Base-by-base conservation (phyloP, 2,888 invertebrate genomes). In the Eilema depressum region DNA sequence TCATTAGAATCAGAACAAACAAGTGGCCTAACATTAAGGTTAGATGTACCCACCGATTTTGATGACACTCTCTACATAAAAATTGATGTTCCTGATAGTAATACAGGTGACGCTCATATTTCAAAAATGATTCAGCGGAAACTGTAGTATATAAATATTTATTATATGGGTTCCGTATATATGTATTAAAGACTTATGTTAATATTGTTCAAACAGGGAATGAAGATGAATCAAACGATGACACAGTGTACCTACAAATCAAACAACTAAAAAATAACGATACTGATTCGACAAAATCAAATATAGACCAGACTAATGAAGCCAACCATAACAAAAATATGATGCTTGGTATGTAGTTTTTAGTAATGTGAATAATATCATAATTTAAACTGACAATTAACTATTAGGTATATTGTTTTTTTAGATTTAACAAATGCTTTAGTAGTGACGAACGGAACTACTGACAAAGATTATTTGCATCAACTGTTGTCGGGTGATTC, bases 51-150 rank as follows among this genome's bases (percentile, higher is more conserved):
- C 53, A 63, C 63, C 56, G 73, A 76, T 71, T 70, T 70, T 64
- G 69, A 74, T 70, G 78, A 65, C 37, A 71, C 67, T 26, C 63
- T 78, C 71, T 72, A 61, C 47, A 62, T 81, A 59, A 25, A 59
- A 69, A 60, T 83, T 68, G 72, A 80, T 63, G 57, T 74, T 63
- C 68, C 63, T 66, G 79, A 77, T 30, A 71, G 63, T 33, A 20
- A 64, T 66, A 57, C 71, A 79, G 83, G 83, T 79, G 76, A 83
- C 66, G 64, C 62, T 70, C 68, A 41, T 72, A 69, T 74, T 75
- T 75, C 53, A 64, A 68, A 63, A 71, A 63, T 41, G 59, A 69
- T 72, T 76, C 70, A 67, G 66, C 61, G 37, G 53, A 73, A 75
- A 72, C 64, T 53, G 26, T 67, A 7, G 64, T 47, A 68, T 14